These are phyloP conservation scores for Lagria hirta DNA, from an alignment of 2,888 invertebrate genomes.

Conservation along the genomic window DNA sequence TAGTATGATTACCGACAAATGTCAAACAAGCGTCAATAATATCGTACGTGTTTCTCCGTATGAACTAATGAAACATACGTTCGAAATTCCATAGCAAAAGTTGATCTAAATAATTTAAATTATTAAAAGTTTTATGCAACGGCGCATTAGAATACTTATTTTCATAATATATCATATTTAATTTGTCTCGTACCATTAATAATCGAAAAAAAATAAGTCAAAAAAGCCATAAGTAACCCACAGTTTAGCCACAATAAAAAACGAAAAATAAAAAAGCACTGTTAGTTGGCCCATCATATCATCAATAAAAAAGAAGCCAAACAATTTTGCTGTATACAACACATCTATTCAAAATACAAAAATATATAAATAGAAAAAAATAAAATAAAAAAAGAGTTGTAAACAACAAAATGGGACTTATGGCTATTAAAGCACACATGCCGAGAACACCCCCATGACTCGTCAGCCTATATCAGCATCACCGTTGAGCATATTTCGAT, in stretches of 20 bases:
- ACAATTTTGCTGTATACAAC: conserved; percentile 13
- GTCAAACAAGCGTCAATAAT: too few relatives aligned
- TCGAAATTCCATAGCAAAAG: too few relatives aligned
- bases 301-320: conserved; percentile 15
- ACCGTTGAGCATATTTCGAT: conserved; percentile 62
- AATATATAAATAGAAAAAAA: conserved; percentile 1
- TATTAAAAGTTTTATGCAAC: too few relatives aligned
- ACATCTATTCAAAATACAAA: conserved; percentile 6
- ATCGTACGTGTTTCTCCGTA: too few relatives aligned
- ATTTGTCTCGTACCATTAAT: too few relatives aligned
- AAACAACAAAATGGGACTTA: conserved; percentile 20
- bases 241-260: conserved; percentile 9
- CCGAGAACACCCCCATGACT: conserved; percentile 79
- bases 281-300: conserved; percentile 15
- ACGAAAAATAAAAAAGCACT: background rate
- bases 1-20: too few relatives aligned
- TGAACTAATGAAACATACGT: too few relatives aligned
- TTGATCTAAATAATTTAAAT: too few relatives aligned
- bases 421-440: conserved; percentile 68
- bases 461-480: conserved; percentile 69
- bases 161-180: too few relatives aligned
- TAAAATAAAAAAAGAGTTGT: conserved; percentile 7
- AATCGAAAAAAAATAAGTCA: conserved; percentile 1
- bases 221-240: conserved; percentile 9
- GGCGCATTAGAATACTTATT: too few relatives aligned